Evolutionary conservation across 2,888 invertebrate species (phyloP).

Genomic region (Synergus laeviventris): DNA sequence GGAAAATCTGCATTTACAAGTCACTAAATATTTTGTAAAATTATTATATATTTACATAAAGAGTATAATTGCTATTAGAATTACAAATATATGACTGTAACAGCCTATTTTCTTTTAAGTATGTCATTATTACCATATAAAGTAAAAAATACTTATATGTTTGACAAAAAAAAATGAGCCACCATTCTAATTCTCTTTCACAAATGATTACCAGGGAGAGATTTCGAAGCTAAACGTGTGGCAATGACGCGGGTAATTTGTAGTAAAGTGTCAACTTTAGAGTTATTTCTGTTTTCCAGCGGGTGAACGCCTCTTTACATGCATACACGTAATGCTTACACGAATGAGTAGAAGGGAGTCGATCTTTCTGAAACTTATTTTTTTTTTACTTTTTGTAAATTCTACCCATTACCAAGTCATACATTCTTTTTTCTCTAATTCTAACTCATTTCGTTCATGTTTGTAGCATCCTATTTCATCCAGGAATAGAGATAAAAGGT

Average conservation of each 20-base stretch:
- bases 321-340: slow-evolving; percentile 23
- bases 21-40: too few relatives aligned
- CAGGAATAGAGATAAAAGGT: neutral
- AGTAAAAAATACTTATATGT: too few relatives aligned
- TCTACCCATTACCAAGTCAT: neutral
- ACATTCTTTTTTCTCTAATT: neutral
- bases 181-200: too few relatives aligned
- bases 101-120: too few relatives aligned
- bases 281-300: slow-evolving; percentile 73
- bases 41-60: too few relatives aligned
- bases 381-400: neutral
- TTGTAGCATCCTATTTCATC: neutral
- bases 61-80: too few relatives aligned
- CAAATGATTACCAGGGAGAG: slow-evolving; percentile 33
- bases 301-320: slow-evolving; percentile 41
- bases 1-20: too few relatives aligned
- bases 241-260: slow-evolving; percentile 75
- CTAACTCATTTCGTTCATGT: neutral
- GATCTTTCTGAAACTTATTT: slow-evolving; percentile 14
- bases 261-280: slow-evolving; percentile 72
- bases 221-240: slow-evolving; percentile 47
- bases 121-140: too few relatives aligned
- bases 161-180: too few relatives aligned
- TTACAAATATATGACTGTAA: too few relatives aligned
- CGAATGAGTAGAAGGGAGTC: slow-evolving; percentile 31